Evolutionary conservation across 2,797 vertebrate species (phyloP).

Genomic region (Psittacula echo): DNA sequence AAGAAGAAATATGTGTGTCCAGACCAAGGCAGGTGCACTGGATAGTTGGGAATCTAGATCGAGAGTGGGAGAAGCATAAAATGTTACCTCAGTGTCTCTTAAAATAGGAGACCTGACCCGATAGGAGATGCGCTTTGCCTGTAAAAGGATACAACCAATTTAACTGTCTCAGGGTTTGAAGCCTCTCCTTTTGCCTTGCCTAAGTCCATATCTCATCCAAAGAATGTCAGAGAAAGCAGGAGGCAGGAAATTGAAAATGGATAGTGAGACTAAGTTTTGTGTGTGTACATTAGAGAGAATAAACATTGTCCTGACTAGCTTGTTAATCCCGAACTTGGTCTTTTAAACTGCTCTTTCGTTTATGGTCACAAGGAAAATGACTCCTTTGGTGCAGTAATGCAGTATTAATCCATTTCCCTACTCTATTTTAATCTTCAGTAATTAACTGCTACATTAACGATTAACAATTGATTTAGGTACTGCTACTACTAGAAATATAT

Average conservation of each 20-base stretch:
- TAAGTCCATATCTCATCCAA: background rate
- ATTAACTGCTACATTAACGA: background rate
- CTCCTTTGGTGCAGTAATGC: background rate
- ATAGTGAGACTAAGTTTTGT: background rate
- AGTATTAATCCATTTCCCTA: background rate
- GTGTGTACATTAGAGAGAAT: background rate
- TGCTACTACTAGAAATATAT: background rate
- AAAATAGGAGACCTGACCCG: background rate
- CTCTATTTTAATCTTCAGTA: background rate
- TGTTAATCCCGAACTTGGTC: background rate
- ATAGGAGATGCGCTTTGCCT: background rate
- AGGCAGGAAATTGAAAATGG: background rate
- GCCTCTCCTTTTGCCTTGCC: background rate
- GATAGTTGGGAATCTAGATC: background rate
- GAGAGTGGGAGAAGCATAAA: background rate
- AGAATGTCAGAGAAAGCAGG: background rate
- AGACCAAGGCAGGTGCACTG: background rate
- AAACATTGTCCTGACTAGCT: background rate
- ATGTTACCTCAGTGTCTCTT: background rate
- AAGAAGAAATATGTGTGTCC: background rate
- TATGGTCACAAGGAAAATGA: background rate
- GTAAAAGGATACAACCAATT: background rate
- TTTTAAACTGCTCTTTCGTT: background rate
- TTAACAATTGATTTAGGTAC: background rate
- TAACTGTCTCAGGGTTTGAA: background rate